A percentile compares a stretch with the other conserved stretches of the same genome.
Evolutionary conservation across 1,140 invertebrate species (phyloP).

Genomic region (Neuroterus valhalla): DNA sequence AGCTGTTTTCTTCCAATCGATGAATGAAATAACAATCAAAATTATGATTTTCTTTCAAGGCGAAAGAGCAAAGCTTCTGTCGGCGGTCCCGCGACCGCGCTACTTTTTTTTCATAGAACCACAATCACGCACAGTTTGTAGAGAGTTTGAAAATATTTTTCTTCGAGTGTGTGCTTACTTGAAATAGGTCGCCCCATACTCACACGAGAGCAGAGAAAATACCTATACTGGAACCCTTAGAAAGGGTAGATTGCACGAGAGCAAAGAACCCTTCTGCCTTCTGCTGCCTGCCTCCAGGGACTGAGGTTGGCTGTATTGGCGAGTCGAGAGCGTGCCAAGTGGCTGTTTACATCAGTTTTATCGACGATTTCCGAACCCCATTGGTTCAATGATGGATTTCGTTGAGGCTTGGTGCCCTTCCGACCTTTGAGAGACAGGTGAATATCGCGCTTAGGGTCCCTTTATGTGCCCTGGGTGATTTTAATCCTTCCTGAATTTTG

Average conservation of each 20-base stretch:
- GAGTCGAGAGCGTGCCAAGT: slow-evolving; percentile 59
- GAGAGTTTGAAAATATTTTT: too few relatives aligned
- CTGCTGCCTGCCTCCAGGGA: slow-evolving; percentile 53
- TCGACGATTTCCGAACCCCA: slow-evolving; percentile 70
- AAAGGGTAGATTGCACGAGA: slow-evolving; percentile 54
- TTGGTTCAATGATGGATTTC: slow-evolving; percentile 45
- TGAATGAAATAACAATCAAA: too few relatives aligned
- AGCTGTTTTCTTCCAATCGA: too few relatives aligned
- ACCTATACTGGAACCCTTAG: slow-evolving; percentile 19
- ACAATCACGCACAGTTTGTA: too few relatives aligned
- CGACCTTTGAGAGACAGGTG: background rate
- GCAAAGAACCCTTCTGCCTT: slow-evolving; percentile 52
- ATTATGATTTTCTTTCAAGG: too few relatives aligned
- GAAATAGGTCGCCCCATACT: too few relatives aligned
- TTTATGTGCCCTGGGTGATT: background rate
- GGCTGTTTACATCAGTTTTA: slow-evolving; percentile 74
- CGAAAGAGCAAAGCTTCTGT: too few relatives aligned
- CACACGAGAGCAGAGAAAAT: slow-evolving; percentile 1
- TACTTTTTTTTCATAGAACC: too few relatives aligned
- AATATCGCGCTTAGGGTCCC: slow-evolving; percentile 1
- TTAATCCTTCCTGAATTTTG: background rate
- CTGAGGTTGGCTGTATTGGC: slow-evolving; percentile 42
- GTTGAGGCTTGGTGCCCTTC: slow-evolving; percentile 9
- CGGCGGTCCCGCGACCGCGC: too few relatives aligned
- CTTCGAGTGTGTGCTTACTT: too few relatives aligned